These are phyloP conservation scores for Phyllotreta cruciferae DNA, from an alignment of 2,888 invertebrate species.

Conservation along the genomic window DNA sequence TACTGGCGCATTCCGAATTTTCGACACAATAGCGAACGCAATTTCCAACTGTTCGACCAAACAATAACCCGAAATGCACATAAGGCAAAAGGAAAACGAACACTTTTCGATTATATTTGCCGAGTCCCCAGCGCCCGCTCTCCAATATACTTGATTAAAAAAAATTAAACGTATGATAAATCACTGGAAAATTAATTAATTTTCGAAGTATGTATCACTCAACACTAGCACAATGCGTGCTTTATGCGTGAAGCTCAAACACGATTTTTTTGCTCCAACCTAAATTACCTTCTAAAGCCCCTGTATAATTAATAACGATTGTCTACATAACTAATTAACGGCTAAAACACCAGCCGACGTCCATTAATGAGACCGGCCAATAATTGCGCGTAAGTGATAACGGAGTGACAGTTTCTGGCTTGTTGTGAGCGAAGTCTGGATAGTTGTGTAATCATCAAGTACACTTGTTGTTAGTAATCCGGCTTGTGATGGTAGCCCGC, in stretches of 20 bases:
- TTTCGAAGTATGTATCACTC: too few relatives aligned
- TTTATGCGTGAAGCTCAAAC: too few relatives aligned
- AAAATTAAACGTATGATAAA: too few relatives aligned
- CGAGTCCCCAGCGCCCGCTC: too few relatives aligned
- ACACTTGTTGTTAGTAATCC: conserved; percentile 15
- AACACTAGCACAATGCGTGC: too few relatives aligned
- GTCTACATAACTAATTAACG: conserved; percentile 7
- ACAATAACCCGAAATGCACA: too few relatives aligned
- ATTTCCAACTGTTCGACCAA: not conserved
- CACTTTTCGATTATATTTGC: too few relatives aligned
- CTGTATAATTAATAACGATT: conserved; percentile 13
- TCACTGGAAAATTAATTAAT: too few relatives aligned
- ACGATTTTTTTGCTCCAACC: too few relatives aligned
- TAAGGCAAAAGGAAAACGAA: too few relatives aligned
- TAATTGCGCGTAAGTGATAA: conserved; percentile 20
- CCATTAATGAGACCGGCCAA: conserved; percentile 19
- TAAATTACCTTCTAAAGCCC: too few relatives aligned
- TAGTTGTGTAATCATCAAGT: conserved; percentile 16
- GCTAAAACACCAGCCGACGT: conserved; percentile 5
- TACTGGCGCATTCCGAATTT: not conserved
- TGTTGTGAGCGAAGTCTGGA: conserved; percentile 13
- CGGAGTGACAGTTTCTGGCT: conserved; percentile 13
- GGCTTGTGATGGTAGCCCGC: not conserved
- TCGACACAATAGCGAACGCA: not conserved
- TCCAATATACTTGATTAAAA: too few relatives aligned